These are phyloP conservation scores for Zosterops japonicus DNA, from an alignment of 2,113 vertebrate species.

Conservation along the genomic window DNA sequence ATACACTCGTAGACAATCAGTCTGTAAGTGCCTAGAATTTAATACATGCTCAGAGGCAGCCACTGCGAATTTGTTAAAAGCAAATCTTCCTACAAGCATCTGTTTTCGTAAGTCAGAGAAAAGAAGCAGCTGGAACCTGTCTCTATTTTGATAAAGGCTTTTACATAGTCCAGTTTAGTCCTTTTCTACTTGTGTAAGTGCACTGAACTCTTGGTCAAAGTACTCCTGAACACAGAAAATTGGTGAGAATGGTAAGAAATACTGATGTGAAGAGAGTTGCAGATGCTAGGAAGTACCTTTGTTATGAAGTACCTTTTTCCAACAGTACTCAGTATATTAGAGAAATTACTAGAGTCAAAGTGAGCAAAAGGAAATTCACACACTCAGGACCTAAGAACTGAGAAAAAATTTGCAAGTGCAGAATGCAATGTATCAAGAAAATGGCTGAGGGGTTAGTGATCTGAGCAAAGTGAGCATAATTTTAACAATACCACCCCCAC, in stretches of 20 bases:
- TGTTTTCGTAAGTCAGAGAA: background rate
- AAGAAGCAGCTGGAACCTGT: background rate
- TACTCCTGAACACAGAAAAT: background rate
- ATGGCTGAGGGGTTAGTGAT: background rate
- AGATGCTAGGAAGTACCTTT: background rate
- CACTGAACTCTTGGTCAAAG: background rate
- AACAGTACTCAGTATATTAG: background rate
- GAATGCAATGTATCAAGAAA: background rate
- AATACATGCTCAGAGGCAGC: background rate
- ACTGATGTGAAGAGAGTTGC: background rate
- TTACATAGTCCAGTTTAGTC: background rate
- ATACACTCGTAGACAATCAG: background rate
- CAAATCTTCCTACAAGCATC: background rate
- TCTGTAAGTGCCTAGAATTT: background rate
- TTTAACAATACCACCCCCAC: fast-evolving
- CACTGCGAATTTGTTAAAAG: background rate
- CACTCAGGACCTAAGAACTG: background rate
- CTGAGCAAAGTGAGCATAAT: background rate
- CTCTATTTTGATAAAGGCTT: background rate
- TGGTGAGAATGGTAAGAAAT: background rate
- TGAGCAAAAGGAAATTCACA: background rate
- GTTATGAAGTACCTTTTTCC: background rate
- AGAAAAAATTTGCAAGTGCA: background rate
- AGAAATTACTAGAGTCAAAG: background rate
- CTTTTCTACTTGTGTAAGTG: background rate